Evolutionary conservation across 2,888 invertebrate species (phyloP).

Genomic region (Plutella xylostella): DNA sequence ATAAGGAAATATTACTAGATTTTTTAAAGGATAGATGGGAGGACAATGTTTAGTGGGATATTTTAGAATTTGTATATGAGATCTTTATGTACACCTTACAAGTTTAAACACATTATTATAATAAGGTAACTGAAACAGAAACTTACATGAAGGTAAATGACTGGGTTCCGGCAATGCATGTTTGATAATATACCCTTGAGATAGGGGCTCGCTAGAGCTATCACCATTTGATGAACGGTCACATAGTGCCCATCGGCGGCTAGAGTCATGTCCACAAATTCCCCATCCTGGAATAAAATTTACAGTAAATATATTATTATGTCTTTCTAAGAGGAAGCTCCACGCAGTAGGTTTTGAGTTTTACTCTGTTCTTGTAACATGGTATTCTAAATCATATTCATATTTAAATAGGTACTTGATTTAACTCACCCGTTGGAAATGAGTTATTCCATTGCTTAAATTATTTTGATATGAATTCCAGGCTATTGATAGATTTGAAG

Average conservation of each 20-base stretch:
- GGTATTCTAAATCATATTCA: too few species aligned
- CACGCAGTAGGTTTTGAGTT: too few species aligned
- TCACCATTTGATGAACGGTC: constrained; percentile 19
- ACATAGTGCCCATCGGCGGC: constrained; percentile 19
- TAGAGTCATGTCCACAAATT: constrained; percentile 21
- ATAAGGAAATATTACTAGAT: too few species aligned
- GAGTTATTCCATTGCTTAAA: neutral
- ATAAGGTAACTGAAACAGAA: too few species aligned
- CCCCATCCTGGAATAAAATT: constrained; percentile 16
- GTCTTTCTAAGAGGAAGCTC: too few species aligned
- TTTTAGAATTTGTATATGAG: too few species aligned
- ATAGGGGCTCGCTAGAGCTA: constrained; percentile 20
- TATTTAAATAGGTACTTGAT: too few species aligned
- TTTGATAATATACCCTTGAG: constrained; percentile 17
- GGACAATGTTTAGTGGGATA: too few species aligned
- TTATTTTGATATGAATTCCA: neutral
- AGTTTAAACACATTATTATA: too few species aligned
- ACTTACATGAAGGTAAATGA: constrained; percentile 21
- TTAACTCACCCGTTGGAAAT: neutral
- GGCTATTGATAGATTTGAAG: neutral
- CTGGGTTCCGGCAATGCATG: constrained; percentile 15
- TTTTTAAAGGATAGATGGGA: too few species aligned
- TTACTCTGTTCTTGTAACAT: too few species aligned
- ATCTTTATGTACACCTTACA: too few species aligned
- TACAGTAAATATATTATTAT: neutral